Base-by-base conservation (phyloP, 92 coral and sea anemone genomes). In the Parazoanthus swiftii region DNA sequence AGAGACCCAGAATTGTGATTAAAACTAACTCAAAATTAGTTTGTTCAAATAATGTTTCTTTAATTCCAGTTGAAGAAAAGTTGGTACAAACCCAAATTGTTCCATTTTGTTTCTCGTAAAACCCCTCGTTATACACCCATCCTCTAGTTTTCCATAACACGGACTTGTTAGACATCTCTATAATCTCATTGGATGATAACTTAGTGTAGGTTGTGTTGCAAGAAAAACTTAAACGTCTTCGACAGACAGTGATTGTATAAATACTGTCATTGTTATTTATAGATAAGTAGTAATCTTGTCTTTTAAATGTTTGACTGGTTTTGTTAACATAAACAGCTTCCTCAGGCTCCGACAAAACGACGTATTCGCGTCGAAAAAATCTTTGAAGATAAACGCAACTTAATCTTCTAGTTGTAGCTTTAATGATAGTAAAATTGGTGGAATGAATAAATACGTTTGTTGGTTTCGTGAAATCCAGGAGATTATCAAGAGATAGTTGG, bases 171-270 rank as follows among this genome's bases (percentile, higher is more conserved):
- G 76, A 8, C 29, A 74, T 44, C 16, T 81, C 8, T 33, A 73
- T 65, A n/a, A 81, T 77, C 39, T 90, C 91, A 10, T 48, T 44
- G 25, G 63, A 16, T 3, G 39, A 43, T 36, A 92, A 21, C 36
- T 39, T 44, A 35, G 81, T 63, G 76, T 78, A 92, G 29, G 65
- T 65, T 26, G 84, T 80, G 39, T 92, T 86, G 77, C 94, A 92
- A 71, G 73, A 78, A 76, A 86, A 4, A 5, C 20, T 74, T 46
- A 85, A 74, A 74, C 54, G 42, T 87, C 38, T 71, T 71, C 76
- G 37, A 71, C 76, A 71, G 36, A 71, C 76, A 25, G 39, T 71
- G 76, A 71, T 71, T 71, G 14, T 15, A 36, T 71, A 39, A 71
- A 71, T 35, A 10, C 76, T 71, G 15, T 13, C 16, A n/a, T 71